Evolutionary conservation across 2,113 vertebrate genomes (phyloP).

Genomic region (Peromyscus leucopus): DNA sequence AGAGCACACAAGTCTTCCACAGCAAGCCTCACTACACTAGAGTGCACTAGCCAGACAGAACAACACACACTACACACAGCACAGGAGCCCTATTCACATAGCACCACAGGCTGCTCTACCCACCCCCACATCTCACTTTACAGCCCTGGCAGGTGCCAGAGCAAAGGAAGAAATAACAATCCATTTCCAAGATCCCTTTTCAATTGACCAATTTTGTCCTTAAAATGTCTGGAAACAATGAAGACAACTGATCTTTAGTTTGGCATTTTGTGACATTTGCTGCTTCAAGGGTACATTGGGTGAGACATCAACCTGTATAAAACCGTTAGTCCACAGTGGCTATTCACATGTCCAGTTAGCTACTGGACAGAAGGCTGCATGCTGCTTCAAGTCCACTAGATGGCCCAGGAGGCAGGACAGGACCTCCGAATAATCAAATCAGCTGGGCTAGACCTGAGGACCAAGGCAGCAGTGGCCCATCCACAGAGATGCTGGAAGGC

Average conservation of each 20-base stretch:
- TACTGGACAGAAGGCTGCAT: not conserved
- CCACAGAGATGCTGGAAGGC: fast-evolving
- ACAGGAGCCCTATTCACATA: not conserved
- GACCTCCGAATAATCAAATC: fast-evolving
- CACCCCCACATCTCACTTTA: no score
- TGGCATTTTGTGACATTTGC: conserved; percentile 72
- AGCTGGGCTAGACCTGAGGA: fast-evolving
- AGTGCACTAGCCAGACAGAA: not conserved
- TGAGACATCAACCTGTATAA: not conserved
- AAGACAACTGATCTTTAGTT: conserved; percentile 39
- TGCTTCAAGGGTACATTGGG: not conserved
- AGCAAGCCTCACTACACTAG: not conserved
- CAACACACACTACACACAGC: not conserved
- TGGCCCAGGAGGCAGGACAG: not conserved
- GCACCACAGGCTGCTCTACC: not conserved
- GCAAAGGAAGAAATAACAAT: fast-evolving
- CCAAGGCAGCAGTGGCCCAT: fast-evolving
- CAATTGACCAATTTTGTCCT: conserved; percentile 28
- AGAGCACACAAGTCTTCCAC: not conserved
- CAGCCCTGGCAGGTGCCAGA: not conserved
- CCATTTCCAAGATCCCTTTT: not conserved
- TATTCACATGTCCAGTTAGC: fast-evolving
- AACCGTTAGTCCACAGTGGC: not conserved
- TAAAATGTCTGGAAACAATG: not conserved
- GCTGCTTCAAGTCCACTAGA: fast-evolving